phyloP scores from a whole-genome alignment of 2,113 vertebrate genomes.

The Nycticryphes semicollaris region DNA sequence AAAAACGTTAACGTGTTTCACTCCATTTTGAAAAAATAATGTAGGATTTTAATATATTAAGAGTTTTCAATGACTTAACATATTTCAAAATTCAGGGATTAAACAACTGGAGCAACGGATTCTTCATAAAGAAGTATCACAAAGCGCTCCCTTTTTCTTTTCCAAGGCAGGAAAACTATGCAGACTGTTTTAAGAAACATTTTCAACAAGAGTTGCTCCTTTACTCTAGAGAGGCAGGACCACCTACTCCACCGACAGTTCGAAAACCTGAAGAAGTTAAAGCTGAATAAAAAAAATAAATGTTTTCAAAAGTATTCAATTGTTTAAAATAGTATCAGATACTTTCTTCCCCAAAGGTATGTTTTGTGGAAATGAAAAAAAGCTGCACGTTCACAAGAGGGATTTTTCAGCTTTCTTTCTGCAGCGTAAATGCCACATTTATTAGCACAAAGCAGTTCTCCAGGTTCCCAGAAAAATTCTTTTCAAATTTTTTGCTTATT shows the following conservation, averaged over 20 bases:
- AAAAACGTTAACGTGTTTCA: background rate
- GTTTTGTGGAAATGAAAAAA: background rate
- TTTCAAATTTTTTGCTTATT: background rate
- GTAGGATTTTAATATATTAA: accelerated
- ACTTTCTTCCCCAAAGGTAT: constrained; percentile 26
- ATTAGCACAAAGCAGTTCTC: background rate
- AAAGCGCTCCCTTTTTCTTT: background rate
- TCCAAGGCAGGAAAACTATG: background rate
- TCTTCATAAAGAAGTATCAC: background rate
- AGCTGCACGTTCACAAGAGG: background rate
- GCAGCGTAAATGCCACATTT: background rate
- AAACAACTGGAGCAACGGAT: background rate
- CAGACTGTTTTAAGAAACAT: background rate
- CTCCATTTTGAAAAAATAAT: background rate
- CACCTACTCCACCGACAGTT: background rate
- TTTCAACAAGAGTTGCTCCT: background rate
- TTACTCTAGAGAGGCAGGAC: background rate
- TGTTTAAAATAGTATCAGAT: background rate
- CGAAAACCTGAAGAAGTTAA: background rate
- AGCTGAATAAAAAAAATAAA: background rate
- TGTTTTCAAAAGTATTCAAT: background rate
- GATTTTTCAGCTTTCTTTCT: background rate
- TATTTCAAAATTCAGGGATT: background rate
- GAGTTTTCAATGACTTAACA: background rate
- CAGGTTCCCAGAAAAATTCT: background rate